These are phyloP conservation scores for Hirtodrosophila histrioides DNA, from an alignment of 2,888 invertebrate species.

Conservation along the genomic window DNA sequence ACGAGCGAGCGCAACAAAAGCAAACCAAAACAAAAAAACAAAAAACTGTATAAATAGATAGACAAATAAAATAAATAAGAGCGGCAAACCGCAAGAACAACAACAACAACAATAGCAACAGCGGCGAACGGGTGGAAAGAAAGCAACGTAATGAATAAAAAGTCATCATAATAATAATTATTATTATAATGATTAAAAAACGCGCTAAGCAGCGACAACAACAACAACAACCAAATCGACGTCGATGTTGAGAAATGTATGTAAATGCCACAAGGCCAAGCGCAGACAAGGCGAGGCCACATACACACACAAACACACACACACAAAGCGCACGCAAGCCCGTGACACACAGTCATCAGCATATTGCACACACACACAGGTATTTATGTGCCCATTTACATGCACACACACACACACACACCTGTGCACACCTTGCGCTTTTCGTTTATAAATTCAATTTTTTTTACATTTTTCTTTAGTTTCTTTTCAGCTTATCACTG, in stretches of 20 bases:
- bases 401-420: slow-evolving; percentile 16
- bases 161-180: slow-evolving; percentile 65
- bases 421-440: slow-evolving; percentile 51
- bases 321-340: slow-evolving; percentile 62
- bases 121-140: slow-evolving; percentile 59
- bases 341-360: slow-evolving; percentile 63
- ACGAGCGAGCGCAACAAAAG: slow-evolving; percentile 41
- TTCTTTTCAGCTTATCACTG: slow-evolving; percentile 3
- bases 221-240: slow-evolving; percentile 40
- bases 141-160: slow-evolving; percentile 56
- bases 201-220: slow-evolving; percentile 44
- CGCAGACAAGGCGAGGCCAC: slow-evolving; percentile 78
- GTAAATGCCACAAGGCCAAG: slow-evolving; percentile 80
- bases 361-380: slow-evolving; percentile 49
- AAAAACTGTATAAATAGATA: slow-evolving; percentile 64
- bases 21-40: slow-evolving; percentile 38
- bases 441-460: slow-evolving; percentile 20
- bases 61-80: slow-evolving; percentile 52
- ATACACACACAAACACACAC: slow-evolving; percentile 30
- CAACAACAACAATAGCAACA: no score
- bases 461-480: slow-evolving; percentile 4
- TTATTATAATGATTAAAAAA: slow-evolving; percentile 75
- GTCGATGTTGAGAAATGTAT: slow-evolving; percentile 72
- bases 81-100: slow-evolving; percentile 50
- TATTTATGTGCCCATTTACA: slow-evolving; percentile 45